phyloP scores from a whole-genome alignment of 2,113 vertebrate genomes.

The rabbit (Oryctolagus cuniculus) region mOryCun1.1 NC_091434.1:101502501-101503000 shows the following conservation, averaged over 20 bases:
- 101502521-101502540: conserved; percentile 92
- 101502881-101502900: conserved; percentile 52
- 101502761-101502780: conserved; percentile 82
- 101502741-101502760: conserved; percentile 84
- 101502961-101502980: neutral
- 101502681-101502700: conserved; percentile 84
- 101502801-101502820: conserved; percentile 80
- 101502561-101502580: conserved; percentile 91
- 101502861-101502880: conserved; percentile 63
- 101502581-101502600: conserved; percentile 89
- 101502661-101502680: conserved; percentile 86
- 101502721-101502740: conserved; percentile 84
- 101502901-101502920: conserved; percentile 64
- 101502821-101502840: conserved; percentile 77
- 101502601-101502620: conserved; percentile 88
- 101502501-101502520: conserved; percentile 88
- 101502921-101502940: conserved; percentile 59
- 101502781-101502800: conserved; percentile 84
- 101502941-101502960: conserved; percentile 42
- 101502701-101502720: conserved; percentile 90
- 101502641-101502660: conserved; percentile 85
- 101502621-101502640: conserved; percentile 91
- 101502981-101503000: neutral
- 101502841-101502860: conserved; percentile 67
- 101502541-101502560: conserved; percentile 92